Percentiles rank a stretch among this genome's conserved stretches.
Evolutionary conservation across 2,888 invertebrate species (phyloP).

Genomic region (Stegophylla sp.): DNA sequence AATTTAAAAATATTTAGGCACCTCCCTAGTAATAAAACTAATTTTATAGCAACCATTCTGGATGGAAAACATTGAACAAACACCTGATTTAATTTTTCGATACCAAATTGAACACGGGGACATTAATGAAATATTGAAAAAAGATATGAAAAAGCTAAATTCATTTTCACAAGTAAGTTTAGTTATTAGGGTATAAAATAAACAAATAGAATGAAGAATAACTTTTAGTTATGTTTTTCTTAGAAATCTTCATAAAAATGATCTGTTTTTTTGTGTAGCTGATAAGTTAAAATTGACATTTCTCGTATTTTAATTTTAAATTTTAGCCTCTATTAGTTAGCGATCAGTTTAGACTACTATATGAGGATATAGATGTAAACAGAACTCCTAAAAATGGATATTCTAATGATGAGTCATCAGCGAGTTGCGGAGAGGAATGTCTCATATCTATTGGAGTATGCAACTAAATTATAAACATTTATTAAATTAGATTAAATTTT

Average conservation of each 20-base stretch:
- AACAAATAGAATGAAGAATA: too few species aligned
- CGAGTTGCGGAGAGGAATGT: conserved; percentile 68
- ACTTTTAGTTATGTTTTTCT: too few species aligned
- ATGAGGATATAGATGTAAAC: conserved; percentile 70
- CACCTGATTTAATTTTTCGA: conserved; percentile 74
- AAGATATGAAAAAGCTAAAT: conserved; percentile 70
- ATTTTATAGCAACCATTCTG: conserved; percentile 69
- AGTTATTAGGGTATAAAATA: not conserved
- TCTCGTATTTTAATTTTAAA: conserved; percentile 46
- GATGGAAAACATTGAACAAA: conserved; percentile 73
- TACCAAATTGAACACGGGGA: conserved; percentile 72
- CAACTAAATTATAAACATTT: not conserved
- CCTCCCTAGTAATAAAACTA: conserved; percentile 12
- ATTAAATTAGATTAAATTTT: not conserved
- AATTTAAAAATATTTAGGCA: too few species aligned
- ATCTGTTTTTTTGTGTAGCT: not conserved
- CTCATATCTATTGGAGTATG: conserved; percentile 40
- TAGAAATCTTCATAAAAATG: too few species aligned
- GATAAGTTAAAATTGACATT: not conserved
- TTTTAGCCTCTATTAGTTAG: conserved; percentile 74
- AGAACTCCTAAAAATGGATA: conserved; percentile 65
- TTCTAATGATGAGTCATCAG: conserved; percentile 68
- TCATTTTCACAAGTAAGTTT: conserved; percentile 68
- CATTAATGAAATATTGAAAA: conserved; percentile 70
- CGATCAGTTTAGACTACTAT: conserved; percentile 76